Evolutionary conservation across 2,888 invertebrate genomes (phyloP).

Genomic region (Sussaba pulchella): DNA sequence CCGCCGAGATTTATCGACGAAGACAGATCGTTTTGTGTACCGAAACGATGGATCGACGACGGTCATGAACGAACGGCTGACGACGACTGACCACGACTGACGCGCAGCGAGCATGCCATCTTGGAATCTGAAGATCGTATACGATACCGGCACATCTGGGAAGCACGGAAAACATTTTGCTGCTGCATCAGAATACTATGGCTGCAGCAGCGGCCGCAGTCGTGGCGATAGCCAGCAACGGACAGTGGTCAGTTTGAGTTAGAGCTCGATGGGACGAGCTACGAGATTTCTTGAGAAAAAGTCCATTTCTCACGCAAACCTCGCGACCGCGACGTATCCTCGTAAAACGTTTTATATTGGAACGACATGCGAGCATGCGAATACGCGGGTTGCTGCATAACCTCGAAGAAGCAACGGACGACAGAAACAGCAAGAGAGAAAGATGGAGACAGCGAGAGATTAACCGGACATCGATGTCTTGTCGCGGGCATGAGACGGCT

Average conservation of each 20-base stretch:
- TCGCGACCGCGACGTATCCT: conserved; percentile 32
- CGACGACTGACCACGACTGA: conserved; percentile 5
- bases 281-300: conserved; percentile 53
- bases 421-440: too few species aligned
- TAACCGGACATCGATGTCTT: conserved; percentile 54
- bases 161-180: conserved; percentile 12
- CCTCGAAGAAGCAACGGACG: neutral
- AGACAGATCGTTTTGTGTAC: conserved; percentile 55
- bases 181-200: too few species aligned
- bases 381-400: conserved; percentile 1
- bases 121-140: conserved; percentile 10
- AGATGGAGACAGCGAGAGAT: conserved; percentile 43
- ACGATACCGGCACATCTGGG: conserved; percentile 38
- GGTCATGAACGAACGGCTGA: too few species aligned
- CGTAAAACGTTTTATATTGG: conserved; percentile 23
- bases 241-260: neutral
- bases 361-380: conserved; percentile 27
- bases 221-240: too few species aligned
- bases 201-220: too few species aligned
- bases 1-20: conserved; percentile 35
- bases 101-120: conserved; percentile 4
- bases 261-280: conserved; percentile 21
- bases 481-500: conserved; percentile 28
- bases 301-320: conserved; percentile 68
- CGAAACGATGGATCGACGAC: conserved; percentile 51